These are phyloP conservation scores for Synanthedon andrenaeformis DNA, from an alignment of 2,888 invertebrate genomes.

Conservation along the genomic window DNA sequence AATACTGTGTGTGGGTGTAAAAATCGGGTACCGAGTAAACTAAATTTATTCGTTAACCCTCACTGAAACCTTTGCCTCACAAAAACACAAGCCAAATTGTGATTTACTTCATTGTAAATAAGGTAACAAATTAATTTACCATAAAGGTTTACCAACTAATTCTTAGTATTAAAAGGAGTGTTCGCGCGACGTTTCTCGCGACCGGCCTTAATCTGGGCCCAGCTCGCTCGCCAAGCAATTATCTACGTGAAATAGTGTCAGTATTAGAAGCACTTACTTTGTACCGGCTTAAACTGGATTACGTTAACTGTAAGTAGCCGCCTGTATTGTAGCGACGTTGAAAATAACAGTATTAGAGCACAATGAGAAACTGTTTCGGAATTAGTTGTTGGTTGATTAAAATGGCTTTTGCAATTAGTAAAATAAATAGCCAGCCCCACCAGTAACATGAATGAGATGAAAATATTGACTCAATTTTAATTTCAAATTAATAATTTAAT, in stretches of 20 bases:
- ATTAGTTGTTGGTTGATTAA: neutral
- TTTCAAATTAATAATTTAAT: too few relatives aligned
- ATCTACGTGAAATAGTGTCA: constrained; percentile 61
- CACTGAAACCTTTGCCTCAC: too few relatives aligned
- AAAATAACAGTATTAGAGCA: constrained; percentile 26
- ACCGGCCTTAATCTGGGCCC: constrained; percentile 31
- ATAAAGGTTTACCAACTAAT: constrained; percentile 8
- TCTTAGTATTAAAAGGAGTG: constrained; percentile 22
- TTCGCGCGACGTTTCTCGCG: constrained; percentile 24
- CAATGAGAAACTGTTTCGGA: constrained; percentile 1
- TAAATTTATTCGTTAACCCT: too few relatives aligned
- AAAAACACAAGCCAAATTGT: too few relatives aligned
- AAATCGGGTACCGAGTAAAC: too few relatives aligned
- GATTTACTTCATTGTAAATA: too few relatives aligned
- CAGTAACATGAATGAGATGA: too few relatives aligned
- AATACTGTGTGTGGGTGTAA: too few relatives aligned
- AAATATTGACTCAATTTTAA: too few relatives aligned
- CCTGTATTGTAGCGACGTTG: constrained; percentile 22
- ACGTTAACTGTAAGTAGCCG: constrained; percentile 48
- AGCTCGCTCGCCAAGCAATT: constrained; percentile 51
- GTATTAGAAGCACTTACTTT: constrained; percentile 59
- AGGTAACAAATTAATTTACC: neutral
- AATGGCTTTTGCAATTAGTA: neutral
- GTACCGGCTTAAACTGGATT: constrained; percentile 53
- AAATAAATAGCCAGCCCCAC: too few relatives aligned